Percentiles rank a stretch among this genome's conserved stretches.
Evolutionary conservation across 2,113 vertebrate genomes (phyloP).

Genomic region (Odontophorus gujanensis): DNA sequence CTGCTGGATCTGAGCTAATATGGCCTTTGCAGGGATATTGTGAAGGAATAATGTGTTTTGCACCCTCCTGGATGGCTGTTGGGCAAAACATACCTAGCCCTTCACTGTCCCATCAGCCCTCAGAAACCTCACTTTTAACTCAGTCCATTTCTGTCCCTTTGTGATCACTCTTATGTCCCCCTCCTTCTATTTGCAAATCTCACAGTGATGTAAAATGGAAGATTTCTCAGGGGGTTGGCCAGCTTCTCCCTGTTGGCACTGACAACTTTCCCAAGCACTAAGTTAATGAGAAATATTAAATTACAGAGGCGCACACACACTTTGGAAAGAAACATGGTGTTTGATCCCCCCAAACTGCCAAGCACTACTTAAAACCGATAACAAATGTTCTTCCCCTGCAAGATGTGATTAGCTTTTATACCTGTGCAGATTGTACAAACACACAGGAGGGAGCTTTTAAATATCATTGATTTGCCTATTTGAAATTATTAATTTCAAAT

Average conservation of each 20-base stretch:
- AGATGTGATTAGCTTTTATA: conserved; percentile 76
- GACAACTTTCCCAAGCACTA: background rate
- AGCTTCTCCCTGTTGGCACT: background rate
- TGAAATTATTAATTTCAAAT: conserved; percentile 84
- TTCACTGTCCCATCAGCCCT: background rate
- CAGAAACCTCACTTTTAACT: background rate
- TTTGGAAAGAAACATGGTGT: conserved; percentile 40
- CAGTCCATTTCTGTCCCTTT: background rate
- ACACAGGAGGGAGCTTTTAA: conserved; percentile 79
- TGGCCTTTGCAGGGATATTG: background rate
- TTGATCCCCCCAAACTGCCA: conserved; percentile 44
- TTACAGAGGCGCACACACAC: background rate
- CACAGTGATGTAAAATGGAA: background rate
- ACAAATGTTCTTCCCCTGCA: conserved; percentile 66
- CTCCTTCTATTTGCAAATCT: background rate
- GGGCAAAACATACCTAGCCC: background rate
- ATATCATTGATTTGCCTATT: conserved; percentile 82
- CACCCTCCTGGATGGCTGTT: background rate
- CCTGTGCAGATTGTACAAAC: conserved; percentile 73
- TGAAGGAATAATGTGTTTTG: background rate
- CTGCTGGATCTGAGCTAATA: background rate
- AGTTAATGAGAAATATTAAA: conserved; percentile 59
- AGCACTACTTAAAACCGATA: conserved; percentile 60
- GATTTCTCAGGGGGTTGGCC: background rate
- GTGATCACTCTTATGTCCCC: background rate